Base-by-base conservation (phyloP, 2,888 invertebrate genomes). In the Caenorhabditis japonica region DNA sequence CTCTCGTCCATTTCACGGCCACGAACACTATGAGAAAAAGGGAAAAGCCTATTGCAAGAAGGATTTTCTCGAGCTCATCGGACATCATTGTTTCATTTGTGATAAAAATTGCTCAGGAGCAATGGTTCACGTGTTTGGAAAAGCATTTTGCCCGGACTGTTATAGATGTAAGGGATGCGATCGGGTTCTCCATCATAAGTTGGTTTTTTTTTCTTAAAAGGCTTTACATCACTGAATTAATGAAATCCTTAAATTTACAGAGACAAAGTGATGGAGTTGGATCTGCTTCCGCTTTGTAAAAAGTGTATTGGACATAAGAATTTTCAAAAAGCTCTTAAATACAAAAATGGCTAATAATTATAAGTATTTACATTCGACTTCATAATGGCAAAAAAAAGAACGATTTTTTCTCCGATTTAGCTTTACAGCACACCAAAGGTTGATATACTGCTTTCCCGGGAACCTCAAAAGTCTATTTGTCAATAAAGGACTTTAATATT, bases 1-100 rank as follows among this genome's bases (percentile, higher is more conserved):
- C 88, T 94, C 95, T 38, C 94, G 94, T 88, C 94, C 94, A 88
- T 96, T 97, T 88, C 38, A 70, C 39, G 96, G 96, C 84, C 95
- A 95, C 76, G 95, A 95, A 34, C 96, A 95, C 91, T 96, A 96
- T 90, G 97, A 97, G 80, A 88, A 69, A 43, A 58, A 71, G 23
- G 75, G 71, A 10, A 70, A 69, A 13, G 75, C 78, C 2, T 80
- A 75, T 88, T 97, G 97, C 89, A 92, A 94, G 83, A 92, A 93
- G 76, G 95, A 96, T 88, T 97, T 95, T 89, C 94, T 95, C 88
- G 47, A 70, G 38, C 27, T 73, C 0, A 64, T 70, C 41, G 80
- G 78, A 2, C 73, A 77, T 52, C 59, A 62, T 19, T 80, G 80
- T 34, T 76, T 76, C 64, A 38, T 66, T 21, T 80, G 80, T 51